Base-by-base conservation (phyloP, 2,888 invertebrate genomes). In the Globia sparganii region DNA sequence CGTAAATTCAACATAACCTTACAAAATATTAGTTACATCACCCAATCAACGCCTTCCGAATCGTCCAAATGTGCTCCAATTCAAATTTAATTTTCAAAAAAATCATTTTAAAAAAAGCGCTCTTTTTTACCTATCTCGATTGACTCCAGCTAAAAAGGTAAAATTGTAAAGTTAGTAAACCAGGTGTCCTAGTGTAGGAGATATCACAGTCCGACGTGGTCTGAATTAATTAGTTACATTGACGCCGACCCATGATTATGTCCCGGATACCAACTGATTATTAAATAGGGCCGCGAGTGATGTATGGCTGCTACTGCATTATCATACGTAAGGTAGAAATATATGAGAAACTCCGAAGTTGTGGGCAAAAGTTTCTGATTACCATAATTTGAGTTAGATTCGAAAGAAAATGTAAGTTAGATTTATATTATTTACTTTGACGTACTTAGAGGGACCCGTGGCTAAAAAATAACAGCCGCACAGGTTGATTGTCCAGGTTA, bases 201-300 rank as follows among this genome's bases (percentile, higher is more conserved):
- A 85, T 87, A 87, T 79, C 83, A 83, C 43, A 77, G 71, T 72
- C 64, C 64, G 75, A 80, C 90, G 90, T 90, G 90, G 81, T 40
- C 46, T 83, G 90, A 89, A 90, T 90, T 89, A 90, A 90, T 90
- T 90, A 88, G 80, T 74, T 66, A 84, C 87, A 86, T 83, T 89
- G 90, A 89, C 83, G 81, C 65, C 80, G 69, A 67, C 59, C 72
- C 77, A 82, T 89, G 90, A 90, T 85, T 85, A 90, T 86, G 85
- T 75, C 0, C 72, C 81, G 87, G 88, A 89, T 89, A 86, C 89
- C 67, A 71, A 74, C 87, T 85, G 90, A 86, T 87, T 90, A 88
- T 90, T 89, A 89, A 90, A 88, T 81, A 88, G 85, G 80, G 62
- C 80, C 37, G 75, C 59, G 58, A 56, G 64, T 87, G 83, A 90